Conservation (phyloP, 2,113 vertebrate species). For the Amazona vittata region DNA sequence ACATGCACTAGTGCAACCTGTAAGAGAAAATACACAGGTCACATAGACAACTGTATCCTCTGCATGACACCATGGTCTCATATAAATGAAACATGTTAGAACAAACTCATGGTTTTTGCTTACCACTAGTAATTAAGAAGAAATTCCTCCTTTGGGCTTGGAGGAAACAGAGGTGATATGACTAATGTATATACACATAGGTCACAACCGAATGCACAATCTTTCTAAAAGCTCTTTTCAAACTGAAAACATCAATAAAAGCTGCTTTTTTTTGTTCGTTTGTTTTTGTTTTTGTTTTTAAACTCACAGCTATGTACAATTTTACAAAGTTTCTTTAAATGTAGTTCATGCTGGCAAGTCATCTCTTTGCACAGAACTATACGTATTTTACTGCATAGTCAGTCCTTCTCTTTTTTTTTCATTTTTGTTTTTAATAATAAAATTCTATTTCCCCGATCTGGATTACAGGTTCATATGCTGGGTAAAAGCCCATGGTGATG, state of each 20-base stretch:
- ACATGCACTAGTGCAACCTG: slow-evolving; percentile 78
- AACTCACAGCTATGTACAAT: slow-evolving; percentile 86
- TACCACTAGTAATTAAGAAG: slow-evolving; percentile 69
- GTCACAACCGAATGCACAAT: slow-evolving; percentile 81
- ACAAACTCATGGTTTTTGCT: slow-evolving; percentile 61
- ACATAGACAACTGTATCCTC: slow-evolving; percentile 67
- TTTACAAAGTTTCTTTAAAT: slow-evolving; percentile 87
- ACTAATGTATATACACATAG: slow-evolving; percentile 87
- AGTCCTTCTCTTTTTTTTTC: slow-evolving; percentile 59
- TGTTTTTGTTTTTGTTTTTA: slow-evolving; percentile 54
- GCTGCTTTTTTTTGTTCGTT: slow-evolving; percentile 54
- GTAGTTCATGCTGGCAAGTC: slow-evolving; percentile 89
- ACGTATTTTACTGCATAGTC: slow-evolving; percentile 76
- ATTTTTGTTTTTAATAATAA: slow-evolving; percentile 73
- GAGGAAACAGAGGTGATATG: slow-evolving; percentile 75
- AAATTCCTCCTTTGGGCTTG: slow-evolving; percentile 63
- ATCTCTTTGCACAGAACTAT: slow-evolving; percentile 75
- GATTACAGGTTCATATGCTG: slow-evolving; percentile 63
- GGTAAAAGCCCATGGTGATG: slow-evolving; percentile 65
- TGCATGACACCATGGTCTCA: slow-evolving; percentile 47
- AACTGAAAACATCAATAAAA: slow-evolving; percentile 87
- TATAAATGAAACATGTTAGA: slow-evolving; percentile 70
- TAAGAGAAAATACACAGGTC: slow-evolving; percentile 67
- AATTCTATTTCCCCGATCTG: slow-evolving; percentile 70
- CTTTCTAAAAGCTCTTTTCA: slow-evolving; percentile 83